Evolutionary conservation across 2,888 invertebrate species (phyloP).

Genomic region (Zaprionus lineosus): DNA sequence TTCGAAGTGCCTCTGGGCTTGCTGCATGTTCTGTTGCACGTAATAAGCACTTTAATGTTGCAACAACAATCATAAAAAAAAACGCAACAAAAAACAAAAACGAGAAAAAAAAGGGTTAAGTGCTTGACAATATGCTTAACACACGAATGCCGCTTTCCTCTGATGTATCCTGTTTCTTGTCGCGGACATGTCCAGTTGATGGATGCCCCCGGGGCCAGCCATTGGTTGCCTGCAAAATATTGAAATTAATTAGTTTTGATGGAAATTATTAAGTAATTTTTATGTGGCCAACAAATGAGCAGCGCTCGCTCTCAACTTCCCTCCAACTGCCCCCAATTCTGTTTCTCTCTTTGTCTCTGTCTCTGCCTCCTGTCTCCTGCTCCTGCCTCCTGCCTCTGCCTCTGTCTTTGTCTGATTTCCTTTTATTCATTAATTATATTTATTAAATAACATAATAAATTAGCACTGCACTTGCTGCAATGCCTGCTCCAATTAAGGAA

Average conservation of each 20-base stretch:
- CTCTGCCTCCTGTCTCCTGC: too few relatives aligned
- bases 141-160: constrained; percentile 25
- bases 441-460: constrained; percentile 74
- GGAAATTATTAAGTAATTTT: constrained; percentile 76
- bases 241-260: constrained; percentile 73
- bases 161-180: neutral
- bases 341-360: too few relatives aligned
- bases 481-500: constrained; percentile 73
- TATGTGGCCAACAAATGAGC: constrained; percentile 51
- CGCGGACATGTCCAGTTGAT: constrained; percentile 23
- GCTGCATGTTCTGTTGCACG: constrained; percentile 53
- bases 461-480: constrained; percentile 69
- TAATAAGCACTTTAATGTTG: constrained; percentile 72
- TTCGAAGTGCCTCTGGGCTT: constrained; percentile 51
- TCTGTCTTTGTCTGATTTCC: too few relatives aligned
- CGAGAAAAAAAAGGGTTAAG: constrained; percentile 49
- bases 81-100: too few relatives aligned
- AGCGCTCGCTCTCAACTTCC: constrained; percentile 9
- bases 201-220: constrained; percentile 41
- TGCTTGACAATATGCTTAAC: constrained; percentile 55
- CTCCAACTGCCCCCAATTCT: too few relatives aligned
- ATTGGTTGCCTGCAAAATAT: constrained; percentile 61
- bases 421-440: constrained; percentile 64
- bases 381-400: too few relatives aligned
- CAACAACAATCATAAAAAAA: constrained; percentile 45